Evolutionary conservation across 2,797 vertebrate genomes (phyloP), one percentile per base, ranked within the genome.

Genomic region (Schizothorax lantsangensis): DNA sequence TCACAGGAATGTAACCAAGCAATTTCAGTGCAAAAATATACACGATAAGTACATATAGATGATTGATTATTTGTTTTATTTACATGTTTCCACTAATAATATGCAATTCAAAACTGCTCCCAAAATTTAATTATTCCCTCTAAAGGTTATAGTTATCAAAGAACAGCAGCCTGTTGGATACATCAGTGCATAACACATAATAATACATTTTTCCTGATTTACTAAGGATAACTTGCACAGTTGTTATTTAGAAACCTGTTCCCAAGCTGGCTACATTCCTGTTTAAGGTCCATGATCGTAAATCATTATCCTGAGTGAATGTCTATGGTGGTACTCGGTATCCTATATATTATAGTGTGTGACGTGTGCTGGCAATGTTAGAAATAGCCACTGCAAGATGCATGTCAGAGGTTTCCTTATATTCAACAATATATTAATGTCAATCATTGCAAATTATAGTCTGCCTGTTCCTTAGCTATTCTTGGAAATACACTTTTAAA

Each of bases 211-310:
- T 23, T n/a, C 23, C 26, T 69, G 19, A 49, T 23, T 68, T 11
- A 54, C 45, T 49, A 66, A 12, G 4, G 17, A 52, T 43, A 72
- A 47, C 21, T 38, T 69, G 23, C 47, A 23, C 19, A 79, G 71
- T 40, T 5, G 52, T 73, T 52, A 59, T 57, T 69, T 86, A 64
- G 66, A 74, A 82, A 84, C 43, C 79, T 86, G n/a, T 73, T 91
- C 88, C 91, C 91, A 91, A 91, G 86, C 90, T 94, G 95, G 95
- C 94, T 95, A 94, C 95, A 95, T 95, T 95, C 93, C 95, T 96
- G 89, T 91, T 86, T 38, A 57, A 49, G 82, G 59, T 83, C 80
- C 49, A 87, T 71, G 83, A 89, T 72, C 71, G 74, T 84, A 92
- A 93, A 86, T 91, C 79, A 88, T 89, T 93, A 93, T 93, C 92